Base-by-base conservation (phyloP, 2,888 invertebrate genomes). In the Drymonia ruficornis region DNA sequence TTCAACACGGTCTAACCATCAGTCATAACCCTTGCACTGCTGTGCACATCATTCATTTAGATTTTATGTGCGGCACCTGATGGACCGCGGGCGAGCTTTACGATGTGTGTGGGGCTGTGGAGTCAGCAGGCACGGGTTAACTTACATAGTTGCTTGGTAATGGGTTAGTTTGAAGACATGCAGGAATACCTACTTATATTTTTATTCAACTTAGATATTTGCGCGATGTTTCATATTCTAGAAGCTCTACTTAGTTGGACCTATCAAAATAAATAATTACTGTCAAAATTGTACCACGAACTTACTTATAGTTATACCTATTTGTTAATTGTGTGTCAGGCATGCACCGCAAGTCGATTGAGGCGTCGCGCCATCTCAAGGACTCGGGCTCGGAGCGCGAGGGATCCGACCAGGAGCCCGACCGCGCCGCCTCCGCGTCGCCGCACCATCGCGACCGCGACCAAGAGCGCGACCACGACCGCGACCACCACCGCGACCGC, bases 281-380 rank as follows among this genome's bases (percentile, higher is more conserved):
- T n/a, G n/a, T n/a, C n/a, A n/a, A n/a, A n/a, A n/a, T n/a, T n/a
- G 23, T 23, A 23, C 3, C 23, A 23, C 23, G 1, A 6, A 2
- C 7, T 6, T 2, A 23, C 23, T 7, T 23, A 2, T 23, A 23
- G n/a, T 23, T 23, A 23, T 23, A 23, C n/a, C n/a, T 23, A 6
- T 23, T 7, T n/a, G 5, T n/a, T 36, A 11, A n/a, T 36, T 36
- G 1, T 36, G 36, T 36, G 36, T 36, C 36, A 99, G 99, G 99
- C 86, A 99, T 99, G 99, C 99, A 99, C 93, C 96, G 99, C 79
- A 99, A 99, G 93, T 99, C 98, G 49, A 91, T 99, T 81, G 99
- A 99, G 94, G 99, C 99, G 52, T 98, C 99, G 66, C 98, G 98
- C 76, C 97, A 98, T 84, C 95, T 99, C 64, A 98, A 98, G 88